These are phyloP conservation scores for Hymenochirus boettgeri DNA, from an alignment of 2,113 vertebrate genomes.

Conservation along the genomic window DNA sequence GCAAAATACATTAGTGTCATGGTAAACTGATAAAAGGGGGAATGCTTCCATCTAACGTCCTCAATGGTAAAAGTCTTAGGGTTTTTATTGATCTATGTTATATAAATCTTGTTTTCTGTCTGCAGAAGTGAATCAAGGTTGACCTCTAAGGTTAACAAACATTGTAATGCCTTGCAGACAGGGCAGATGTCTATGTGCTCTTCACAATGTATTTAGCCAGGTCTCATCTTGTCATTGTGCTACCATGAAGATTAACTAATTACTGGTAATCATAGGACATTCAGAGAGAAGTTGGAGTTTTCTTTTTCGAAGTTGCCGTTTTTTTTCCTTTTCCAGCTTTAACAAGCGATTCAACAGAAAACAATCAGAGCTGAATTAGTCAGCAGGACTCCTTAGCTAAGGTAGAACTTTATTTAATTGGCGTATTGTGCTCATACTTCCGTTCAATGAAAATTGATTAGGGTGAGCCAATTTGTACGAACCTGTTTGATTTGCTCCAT, in stretches of 20 bases:
- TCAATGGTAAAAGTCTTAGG: conserved; percentile 83
- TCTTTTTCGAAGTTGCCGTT: conserved; percentile 60
- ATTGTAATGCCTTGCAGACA: conserved; percentile 89
- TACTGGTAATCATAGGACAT: conserved; percentile 88
- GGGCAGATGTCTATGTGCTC: conserved; percentile 77
- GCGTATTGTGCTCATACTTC: conserved; percentile 76
- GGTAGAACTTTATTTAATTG: conserved; percentile 92
- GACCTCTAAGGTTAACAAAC: conserved; percentile 97
- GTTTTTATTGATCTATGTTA: conserved; percentile 94
- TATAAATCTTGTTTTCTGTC: conserved; percentile 98
- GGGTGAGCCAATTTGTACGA: conserved; percentile 55
- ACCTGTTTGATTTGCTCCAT: background rate
- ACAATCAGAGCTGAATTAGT: conserved; percentile 89
- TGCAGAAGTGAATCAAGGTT: conserved; percentile 91
- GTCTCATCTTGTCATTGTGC: conserved; percentile 87
- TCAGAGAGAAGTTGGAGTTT: conserved; percentile 73
- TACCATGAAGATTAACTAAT: conserved; percentile 89
- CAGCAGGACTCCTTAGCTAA: conserved; percentile 86
- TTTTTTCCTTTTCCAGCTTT: conserved; percentile 54
- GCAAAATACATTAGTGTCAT: conserved; percentile 96
- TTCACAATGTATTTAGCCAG: conserved; percentile 85
- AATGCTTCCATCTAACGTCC: conserved; percentile 80
- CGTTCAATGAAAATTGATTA: conserved; percentile 80
- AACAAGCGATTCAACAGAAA: conserved; percentile 88
- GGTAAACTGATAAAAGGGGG: conserved; percentile 95